phyloP scores from a whole-genome alignment of 2,888 invertebrate species.

The Thymelicus lineola region DNA sequence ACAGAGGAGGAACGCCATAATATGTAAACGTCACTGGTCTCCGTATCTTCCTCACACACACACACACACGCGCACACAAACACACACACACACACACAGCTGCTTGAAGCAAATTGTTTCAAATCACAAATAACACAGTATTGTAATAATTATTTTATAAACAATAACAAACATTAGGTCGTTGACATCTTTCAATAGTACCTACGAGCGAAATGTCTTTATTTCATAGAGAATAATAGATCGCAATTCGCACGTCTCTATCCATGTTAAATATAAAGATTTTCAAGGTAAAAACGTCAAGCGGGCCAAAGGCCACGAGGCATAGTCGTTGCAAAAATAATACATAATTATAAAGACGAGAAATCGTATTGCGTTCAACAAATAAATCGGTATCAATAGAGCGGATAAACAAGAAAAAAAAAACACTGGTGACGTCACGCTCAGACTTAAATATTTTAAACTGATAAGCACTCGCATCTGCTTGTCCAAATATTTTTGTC shows the following conservation, averaged over 20 bases:
- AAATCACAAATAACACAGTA: no score
- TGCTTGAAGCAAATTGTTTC: no score
- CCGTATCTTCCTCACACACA: no score
- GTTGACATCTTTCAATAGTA: conserved; percentile 7
- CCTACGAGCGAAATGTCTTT: background rate
- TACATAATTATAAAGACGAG: background rate
- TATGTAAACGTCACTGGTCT: no score
- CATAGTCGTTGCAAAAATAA: conserved; percentile 1
- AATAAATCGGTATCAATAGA: background rate
- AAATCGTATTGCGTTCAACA: conserved; percentile 10
- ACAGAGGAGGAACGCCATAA: no score
- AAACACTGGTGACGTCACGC: background rate
- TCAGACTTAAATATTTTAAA: conserved; percentile 1
- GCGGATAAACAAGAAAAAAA: background rate
- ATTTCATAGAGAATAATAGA: background rate
- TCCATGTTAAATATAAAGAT: conserved; percentile 17
- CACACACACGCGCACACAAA: no score
- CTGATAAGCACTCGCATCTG: background rate
- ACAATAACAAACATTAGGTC: background rate
- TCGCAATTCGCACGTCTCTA: conserved; percentile 6
- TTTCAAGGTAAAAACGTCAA: conserved; percentile 16
- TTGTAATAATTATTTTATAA: background rate
- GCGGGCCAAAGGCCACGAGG: conserved; percentile 12
- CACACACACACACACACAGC: no score
- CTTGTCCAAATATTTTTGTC: background rate